Evolutionary conservation across 2,113 vertebrate genomes (phyloP), one percentile per base, ranked within the genome.

Genomic region (Sorex araneus): DNA sequence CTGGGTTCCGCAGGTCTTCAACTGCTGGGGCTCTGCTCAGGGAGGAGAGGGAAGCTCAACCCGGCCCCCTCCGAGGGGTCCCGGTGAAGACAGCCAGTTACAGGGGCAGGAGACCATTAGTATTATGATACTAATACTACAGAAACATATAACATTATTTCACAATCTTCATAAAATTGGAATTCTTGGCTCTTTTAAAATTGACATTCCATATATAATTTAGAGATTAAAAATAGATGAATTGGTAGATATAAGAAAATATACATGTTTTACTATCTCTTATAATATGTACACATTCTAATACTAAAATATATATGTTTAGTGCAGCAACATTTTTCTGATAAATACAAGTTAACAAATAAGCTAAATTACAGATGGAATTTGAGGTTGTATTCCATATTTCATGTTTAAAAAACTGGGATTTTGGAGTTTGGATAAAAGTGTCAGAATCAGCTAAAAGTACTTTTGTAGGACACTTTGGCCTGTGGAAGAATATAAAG

Each of bases 341-440:
- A 60, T 8, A 76, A 90, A 92, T 90, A 9, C 2, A 89, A 85
- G 73, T 81, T 63, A 75, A 27, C 21, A 67, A 76, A 77, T 8
- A 88, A 77, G 73, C 12, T n/a, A 30, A 30, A 75, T 36, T 75
- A n/a, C 40, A 78, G 5, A 8, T 69, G 12, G 69, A 7, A 0
- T 76, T 75, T 91, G 30, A 69, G 30, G 27, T 32, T 10, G 8
- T 50, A 6, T 1, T 80, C 18, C 69, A 8, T n/a, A 50, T 71
- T 86, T 73, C 43, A 75, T 40, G 69, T 74, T 60, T 30, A 89
- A 50, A 50, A 50, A 47, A 1, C 10, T 69, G 21, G 27, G 6
- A 12, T 13, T 47, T 60, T 84, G 15, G 23, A 57, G 7, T 54
- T 75, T 88, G 21, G 1, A 45, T 40, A 21, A 18, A 92, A 84